These are phyloP conservation scores for Metopia argyrocephala DNA, from an alignment of 2,888 invertebrate genomes.

Conservation along the genomic window DNA sequence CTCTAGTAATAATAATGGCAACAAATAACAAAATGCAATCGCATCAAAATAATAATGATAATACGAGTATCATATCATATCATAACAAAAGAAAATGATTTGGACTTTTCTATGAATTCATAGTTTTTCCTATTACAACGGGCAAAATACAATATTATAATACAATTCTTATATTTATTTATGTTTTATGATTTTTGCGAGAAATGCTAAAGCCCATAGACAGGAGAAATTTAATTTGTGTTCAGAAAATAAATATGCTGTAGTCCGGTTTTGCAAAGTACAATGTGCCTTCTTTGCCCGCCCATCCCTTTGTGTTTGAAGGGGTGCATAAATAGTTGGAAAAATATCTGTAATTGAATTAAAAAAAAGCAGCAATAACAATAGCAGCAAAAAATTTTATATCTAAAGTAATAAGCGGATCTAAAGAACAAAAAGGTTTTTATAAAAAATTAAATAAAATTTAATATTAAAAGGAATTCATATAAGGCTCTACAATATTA, in stretches of 20 bases:
- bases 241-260: no score
- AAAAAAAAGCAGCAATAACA: slow-evolving; percentile 5
- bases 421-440: not conserved
- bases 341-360: slow-evolving; percentile 16
- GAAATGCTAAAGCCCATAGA: not conserved
- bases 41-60: slow-evolving; percentile 42
- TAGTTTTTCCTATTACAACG: slow-evolving; percentile 12
- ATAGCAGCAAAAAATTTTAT: not conserved
- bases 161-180: not conserved
- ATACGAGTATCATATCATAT: no score
- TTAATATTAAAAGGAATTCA: no score
- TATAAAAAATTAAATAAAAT: no score
- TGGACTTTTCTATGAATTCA: slow-evolving; percentile 31
- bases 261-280: no score
- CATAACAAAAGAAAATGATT: slow-evolving; percentile 24
- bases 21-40: slow-evolving; percentile 30
- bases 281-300: no score
- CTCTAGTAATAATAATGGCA: slow-evolving; percentile 1
- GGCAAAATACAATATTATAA: not conserved
- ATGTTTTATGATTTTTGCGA: not conserved
- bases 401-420: slow-evolving; percentile 4
- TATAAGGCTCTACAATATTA: no score
- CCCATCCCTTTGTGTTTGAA: no score
- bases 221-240: no score
- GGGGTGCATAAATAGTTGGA: slow-evolving; percentile 4